These are phyloP conservation scores for Platycheirus albimanus DNA, from an alignment of 2,888 invertebrate genomes.

Conservation along the genomic window DNA sequence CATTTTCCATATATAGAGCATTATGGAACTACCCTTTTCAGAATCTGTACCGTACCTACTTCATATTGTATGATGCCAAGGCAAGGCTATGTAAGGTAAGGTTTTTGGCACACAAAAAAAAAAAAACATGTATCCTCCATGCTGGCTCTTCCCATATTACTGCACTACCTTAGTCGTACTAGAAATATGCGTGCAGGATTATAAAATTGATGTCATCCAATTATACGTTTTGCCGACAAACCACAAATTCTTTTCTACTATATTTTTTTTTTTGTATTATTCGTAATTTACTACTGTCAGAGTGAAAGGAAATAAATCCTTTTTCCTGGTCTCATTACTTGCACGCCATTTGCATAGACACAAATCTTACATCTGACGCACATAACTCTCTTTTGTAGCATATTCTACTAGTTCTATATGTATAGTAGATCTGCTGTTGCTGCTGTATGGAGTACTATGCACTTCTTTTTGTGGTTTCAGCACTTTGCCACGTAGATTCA, in stretches of 20 bases:
- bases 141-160: background rate
- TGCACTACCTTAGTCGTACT: background rate
- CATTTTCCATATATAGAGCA: background rate
- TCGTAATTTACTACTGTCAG: conserved; percentile 53
- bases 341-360: conserved; percentile 65
- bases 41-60: no score
- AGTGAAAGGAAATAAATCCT: conserved; percentile 66
- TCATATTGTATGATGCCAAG: conserved; percentile 7
- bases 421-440: conserved; percentile 3
- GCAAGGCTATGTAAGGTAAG: background rate
- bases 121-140: background rate
- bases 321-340: conserved; percentile 65
- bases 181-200: conserved; percentile 54
- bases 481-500: background rate
- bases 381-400: conserved; percentile 52
- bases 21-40: conserved; percentile 12
- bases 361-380: conserved; percentile 66
- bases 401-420: conserved; percentile 10
- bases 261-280: conserved; percentile 7
- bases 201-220: conserved; percentile 69
- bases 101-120: conserved; percentile 12
- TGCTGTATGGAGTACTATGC: background rate
- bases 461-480: conserved; percentile 12
- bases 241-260: conserved; percentile 48
- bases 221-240: conserved; percentile 63